Conservation (phyloP, 1,140 invertebrate species). For the Lanistes nyassanus region DNA sequence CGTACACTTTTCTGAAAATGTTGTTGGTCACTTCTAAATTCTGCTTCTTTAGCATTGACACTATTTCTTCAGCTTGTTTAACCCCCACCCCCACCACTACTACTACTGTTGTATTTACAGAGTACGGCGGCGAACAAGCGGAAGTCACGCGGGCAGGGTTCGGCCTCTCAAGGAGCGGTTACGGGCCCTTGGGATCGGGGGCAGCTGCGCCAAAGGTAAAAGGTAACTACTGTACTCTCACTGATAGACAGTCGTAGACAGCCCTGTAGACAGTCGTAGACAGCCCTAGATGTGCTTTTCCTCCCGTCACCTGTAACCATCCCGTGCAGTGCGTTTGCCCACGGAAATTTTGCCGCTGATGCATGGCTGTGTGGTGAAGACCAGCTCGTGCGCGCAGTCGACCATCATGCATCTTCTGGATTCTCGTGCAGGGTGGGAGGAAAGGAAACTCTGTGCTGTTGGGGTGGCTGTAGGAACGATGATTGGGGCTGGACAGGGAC, state of each 20-base stretch:
- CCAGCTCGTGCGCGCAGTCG: too few relatives aligned
- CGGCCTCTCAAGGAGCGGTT: background rate
- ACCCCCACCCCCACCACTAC: background rate
- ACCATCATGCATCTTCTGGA: too few relatives aligned
- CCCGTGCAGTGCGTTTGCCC: too few relatives aligned
- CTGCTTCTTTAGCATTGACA: background rate
- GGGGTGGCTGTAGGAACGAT: too few relatives aligned
- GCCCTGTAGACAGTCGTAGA: too few relatives aligned
- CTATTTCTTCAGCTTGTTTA: background rate
- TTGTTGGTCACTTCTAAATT: background rate
- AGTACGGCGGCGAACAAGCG: background rate
- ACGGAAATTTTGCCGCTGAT: too few relatives aligned
- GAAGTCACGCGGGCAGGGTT: background rate
- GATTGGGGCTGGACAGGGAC: too few relatives aligned
- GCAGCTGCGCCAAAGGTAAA: slow-evolving; percentile 9
- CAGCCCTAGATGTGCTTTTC: too few relatives aligned
- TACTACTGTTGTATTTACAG: background rate
- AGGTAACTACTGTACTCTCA: slow-evolving; percentile 14
- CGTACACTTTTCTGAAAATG: background rate
- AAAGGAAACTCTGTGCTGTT: too few relatives aligned
- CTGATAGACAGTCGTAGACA: background rate
- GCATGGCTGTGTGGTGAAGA: too few relatives aligned
- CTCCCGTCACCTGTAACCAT: too few relatives aligned
- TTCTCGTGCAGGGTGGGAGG: too few relatives aligned
- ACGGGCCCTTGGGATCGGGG: background rate